Base-by-base conservation (phyloP, 2,797 vertebrate species). In the Eidolon dupreanum region DNA sequence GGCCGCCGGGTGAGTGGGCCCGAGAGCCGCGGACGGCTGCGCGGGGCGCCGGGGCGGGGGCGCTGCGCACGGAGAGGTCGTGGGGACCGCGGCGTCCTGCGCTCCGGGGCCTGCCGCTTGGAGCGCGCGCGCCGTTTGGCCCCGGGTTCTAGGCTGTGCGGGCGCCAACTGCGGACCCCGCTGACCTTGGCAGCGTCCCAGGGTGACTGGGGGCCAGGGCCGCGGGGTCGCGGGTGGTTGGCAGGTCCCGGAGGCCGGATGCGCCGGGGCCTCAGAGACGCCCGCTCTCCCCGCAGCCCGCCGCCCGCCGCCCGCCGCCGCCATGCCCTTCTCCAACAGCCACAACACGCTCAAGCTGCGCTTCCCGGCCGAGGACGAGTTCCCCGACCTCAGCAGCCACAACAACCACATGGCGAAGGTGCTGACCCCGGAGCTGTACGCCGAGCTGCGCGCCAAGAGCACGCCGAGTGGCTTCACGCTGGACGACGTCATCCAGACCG, bases 401-500 rank as follows among this genome's bases (percentile, higher is more conserved):
- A 99, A 99, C 99, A 99, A 99, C 97, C 98, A 99, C 95, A 99
- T 99, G 99, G 99, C 99, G 94, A 99, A 99, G 97, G 95, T 99
- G 94, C 98, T 99, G 98, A 99, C 99, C 90, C 96, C 49, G n/a
- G 99, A 98, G 4, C 96, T 99, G 96, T 99, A 99, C 97, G 98
- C 98, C 63, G 98, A 98, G 65, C 98, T 99, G 98, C 98, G 99
- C 97, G 98, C 98, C 97, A 99, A 99, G 96, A 95, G 99, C 98
- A 99, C 99, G 0, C 96, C 99, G 88, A 99, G 99, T 93, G 99
- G 99, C 97, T 99, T 99, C 98, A 99, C 99, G 0, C 81, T 99
- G 99, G 99, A 99, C 98, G 99, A 99, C 97, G 97, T 98, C 97
- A 99, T 99, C 97, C 99, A 99, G 98, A 99, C 99, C 43, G 99